Conservation (phyloP, 2,797 vertebrate genomes). For the Brachyrhaphis roseni region DNA sequence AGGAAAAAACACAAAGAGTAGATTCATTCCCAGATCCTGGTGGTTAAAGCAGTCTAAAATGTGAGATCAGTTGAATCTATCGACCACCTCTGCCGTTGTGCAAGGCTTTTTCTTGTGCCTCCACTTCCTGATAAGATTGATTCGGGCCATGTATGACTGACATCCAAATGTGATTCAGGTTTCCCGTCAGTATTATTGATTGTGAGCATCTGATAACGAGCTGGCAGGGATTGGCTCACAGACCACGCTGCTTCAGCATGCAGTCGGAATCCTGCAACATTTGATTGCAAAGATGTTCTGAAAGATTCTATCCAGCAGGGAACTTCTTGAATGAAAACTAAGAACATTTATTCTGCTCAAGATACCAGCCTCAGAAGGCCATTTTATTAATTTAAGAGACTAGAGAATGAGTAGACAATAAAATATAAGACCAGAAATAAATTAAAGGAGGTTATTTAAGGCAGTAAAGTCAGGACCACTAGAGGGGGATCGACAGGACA, state of each 20-base stretch:
- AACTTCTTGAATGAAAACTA: background rate
- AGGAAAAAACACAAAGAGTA: background rate
- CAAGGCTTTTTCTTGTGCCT: background rate
- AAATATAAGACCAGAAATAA: background rate
- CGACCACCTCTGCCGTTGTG: background rate
- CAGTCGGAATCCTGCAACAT: background rate
- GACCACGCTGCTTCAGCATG: background rate
- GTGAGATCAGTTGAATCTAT: conserved; percentile 4
- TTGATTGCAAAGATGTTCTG: background rate
- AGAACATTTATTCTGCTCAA: background rate
- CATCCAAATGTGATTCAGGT: background rate
- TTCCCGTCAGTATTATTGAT: background rate
- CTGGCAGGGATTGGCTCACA: background rate
- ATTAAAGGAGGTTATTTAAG: background rate
- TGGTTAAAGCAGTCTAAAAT: background rate
- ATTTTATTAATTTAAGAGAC: background rate
- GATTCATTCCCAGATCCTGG: background rate
- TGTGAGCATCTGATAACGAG: background rate
- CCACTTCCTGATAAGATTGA: conserved; percentile 2
- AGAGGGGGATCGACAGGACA: too few species aligned
- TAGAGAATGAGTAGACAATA: background rate
- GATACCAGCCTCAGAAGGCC: background rate
- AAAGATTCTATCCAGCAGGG: background rate
- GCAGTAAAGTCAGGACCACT: background rate
- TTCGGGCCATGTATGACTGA: background rate